phyloP scores from a whole-genome alignment of 1,140 invertebrate species.

The Ips typographus region DNA sequence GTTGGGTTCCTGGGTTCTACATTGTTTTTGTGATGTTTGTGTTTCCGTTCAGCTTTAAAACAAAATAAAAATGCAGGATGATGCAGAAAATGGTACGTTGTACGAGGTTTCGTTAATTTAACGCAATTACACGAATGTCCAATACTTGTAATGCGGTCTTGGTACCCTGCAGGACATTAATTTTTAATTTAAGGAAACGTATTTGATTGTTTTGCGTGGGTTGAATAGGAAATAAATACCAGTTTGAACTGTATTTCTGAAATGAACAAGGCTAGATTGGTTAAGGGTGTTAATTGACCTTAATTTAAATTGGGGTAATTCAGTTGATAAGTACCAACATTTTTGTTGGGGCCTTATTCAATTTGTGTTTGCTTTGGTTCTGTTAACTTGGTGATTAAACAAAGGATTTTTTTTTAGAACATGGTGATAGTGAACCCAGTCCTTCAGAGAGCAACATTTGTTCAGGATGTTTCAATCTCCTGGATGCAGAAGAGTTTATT shows the following conservation, averaged over 20 bases:
- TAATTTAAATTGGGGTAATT: no score
- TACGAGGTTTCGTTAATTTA: not conserved
- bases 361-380: no score
- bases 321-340: no score
- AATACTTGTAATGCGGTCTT: no score
- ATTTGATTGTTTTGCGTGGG: conserved; percentile 7
- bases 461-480: conserved; percentile 73
- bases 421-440: conserved; percentile 19
- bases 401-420: conserved; percentile 37
- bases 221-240: not conserved
- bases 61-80: conserved; percentile 39
- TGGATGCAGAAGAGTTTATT: conserved; percentile 74
- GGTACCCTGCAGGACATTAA: no score
- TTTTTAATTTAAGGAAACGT: not conserved
- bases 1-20: not conserved
- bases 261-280: no score
- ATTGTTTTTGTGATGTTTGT: conserved; percentile 1
- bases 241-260: no score
- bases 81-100: conserved; percentile 37
- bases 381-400: no score
- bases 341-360: no score
- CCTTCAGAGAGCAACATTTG: conserved; percentile 52
- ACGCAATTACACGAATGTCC: no score
- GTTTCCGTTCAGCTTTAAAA: conserved; percentile 4
- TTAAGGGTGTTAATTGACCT: no score